Percentiles rank a stretch among this genome's conserved stretches.
phyloP scores from a whole-genome alignment of 2,888 invertebrate genomes.

The Lumbricus terrestris region DNA sequence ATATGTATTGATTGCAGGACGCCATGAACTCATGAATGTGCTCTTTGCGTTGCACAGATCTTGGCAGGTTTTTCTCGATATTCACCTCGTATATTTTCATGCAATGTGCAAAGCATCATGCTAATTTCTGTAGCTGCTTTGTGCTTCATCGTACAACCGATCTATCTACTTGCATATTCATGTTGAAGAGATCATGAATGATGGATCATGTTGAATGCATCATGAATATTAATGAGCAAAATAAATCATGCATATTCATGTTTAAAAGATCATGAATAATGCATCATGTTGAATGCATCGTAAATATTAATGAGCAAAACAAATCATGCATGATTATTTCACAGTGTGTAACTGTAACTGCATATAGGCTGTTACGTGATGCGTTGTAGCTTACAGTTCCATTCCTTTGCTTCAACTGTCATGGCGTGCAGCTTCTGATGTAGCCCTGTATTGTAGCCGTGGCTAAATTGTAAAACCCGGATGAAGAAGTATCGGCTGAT shows the following conservation, averaged over 20 bases:
- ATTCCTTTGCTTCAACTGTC: background rate
- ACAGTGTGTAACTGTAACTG: no score
- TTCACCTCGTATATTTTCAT: background rate
- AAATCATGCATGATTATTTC: background rate
- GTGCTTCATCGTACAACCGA: background rate
- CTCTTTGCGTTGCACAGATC: background rate
- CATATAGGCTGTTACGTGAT: background rate
- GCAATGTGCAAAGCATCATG: background rate
- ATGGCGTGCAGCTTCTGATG: background rate
- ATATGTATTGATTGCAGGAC: background rate
- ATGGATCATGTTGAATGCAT: background rate
- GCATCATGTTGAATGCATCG: background rate
- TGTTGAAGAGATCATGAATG: background rate
- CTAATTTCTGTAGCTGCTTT: background rate
- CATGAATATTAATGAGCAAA: background rate
- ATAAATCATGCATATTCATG: no score
- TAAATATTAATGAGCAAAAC: background rate
- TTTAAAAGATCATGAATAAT: background rate
- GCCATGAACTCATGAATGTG: no score
- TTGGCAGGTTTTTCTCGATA: background rate
- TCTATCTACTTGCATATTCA: background rate
- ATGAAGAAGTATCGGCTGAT: background rate
- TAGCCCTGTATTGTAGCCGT: background rate
- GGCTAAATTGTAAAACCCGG: background rate
- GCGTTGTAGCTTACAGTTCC: background rate